Base-by-base conservation (phyloP, 53 echinoderm and acorn worm species). In the Patiria pectinifera region DNA sequence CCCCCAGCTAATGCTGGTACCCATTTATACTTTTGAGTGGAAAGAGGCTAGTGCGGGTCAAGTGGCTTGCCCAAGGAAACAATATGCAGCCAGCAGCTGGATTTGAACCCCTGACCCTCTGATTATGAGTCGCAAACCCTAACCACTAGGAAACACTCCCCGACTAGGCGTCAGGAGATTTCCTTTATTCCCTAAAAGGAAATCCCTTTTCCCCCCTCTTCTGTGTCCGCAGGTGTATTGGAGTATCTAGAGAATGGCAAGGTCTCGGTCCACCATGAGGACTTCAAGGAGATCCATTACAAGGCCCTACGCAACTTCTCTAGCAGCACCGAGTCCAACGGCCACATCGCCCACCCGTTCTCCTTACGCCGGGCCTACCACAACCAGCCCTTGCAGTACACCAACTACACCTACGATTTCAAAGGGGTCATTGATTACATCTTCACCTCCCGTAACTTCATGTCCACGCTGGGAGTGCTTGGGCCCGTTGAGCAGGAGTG, bases 351-450 rank as follows among this genome's bases (percentile, higher is more conserved):
- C 10, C 97, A 99, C 53, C 90, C 96, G 70, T 99, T 99, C 92
- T 92, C 95, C 46, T 93, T 99, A 62, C 93, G 90, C 74, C 80
- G 99, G 84, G 96, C 95, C 22, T 97, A 99, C 92, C 93, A 96
- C 87, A 93, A 96, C 92, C 97, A 95, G 86, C 95, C 95, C 53
- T 91, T 97, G 95, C 95, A 97, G 82, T 97, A 89, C 95, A 99
- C 99, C 78, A 97, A 99, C 93, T 97, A 94, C 94, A 99, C 99
- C 80, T 97, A 91, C 88, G 99, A 99, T 26, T 99, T 99, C 96
- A 99, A 99, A 80, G 99, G 99, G 15, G 94, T 97, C 82, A 99
- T 99, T 59, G 99, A 99, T 83, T 99, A 99, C 94, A 95, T 99
- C 86, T 97, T 97, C 90, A 95, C 80, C 87, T 96, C 99, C 0